phyloP scores from a whole-genome alignment of 2,113 vertebrate genomes.

The Ginglymostoma cirratum region DNA sequence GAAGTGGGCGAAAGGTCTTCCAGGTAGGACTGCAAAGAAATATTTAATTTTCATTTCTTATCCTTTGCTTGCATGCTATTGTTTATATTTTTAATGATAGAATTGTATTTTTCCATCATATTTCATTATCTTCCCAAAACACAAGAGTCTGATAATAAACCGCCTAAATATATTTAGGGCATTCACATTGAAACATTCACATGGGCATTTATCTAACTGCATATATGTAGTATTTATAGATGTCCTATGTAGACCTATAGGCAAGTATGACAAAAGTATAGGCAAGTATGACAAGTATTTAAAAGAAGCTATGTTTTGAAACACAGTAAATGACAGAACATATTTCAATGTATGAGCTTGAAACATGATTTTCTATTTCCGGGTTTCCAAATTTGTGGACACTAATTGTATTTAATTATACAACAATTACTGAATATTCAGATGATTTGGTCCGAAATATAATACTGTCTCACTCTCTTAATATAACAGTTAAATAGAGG shows the following conservation, averaged over 20 bases:
- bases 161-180: neutral
- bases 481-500: neutral
- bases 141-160: neutral
- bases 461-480: neutral
- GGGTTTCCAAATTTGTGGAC: neutral
- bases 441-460: neutral
- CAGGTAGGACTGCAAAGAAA: constrained; percentile 67
- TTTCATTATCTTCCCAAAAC: neutral
- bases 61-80: neutral
- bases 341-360: neutral
- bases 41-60: neutral
- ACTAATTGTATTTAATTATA: constrained; percentile 11
- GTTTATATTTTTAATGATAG: neutral
- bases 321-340: neutral
- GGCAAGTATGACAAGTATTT: neutral
- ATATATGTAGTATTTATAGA: neutral
- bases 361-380: neutral
- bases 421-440: neutral
- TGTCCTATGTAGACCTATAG: neutral
- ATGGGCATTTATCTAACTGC: neutral
- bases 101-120: neutral
- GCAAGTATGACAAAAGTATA: neutral
- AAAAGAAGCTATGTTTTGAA: neutral
- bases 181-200: neutral
- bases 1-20: constrained; percentile 99